A percentile compares a stretch with the other conserved stretches of the same genome.
Conservation (phyloP, 2,888 invertebrate genomes). For the Hermodice carunculata region DNA sequence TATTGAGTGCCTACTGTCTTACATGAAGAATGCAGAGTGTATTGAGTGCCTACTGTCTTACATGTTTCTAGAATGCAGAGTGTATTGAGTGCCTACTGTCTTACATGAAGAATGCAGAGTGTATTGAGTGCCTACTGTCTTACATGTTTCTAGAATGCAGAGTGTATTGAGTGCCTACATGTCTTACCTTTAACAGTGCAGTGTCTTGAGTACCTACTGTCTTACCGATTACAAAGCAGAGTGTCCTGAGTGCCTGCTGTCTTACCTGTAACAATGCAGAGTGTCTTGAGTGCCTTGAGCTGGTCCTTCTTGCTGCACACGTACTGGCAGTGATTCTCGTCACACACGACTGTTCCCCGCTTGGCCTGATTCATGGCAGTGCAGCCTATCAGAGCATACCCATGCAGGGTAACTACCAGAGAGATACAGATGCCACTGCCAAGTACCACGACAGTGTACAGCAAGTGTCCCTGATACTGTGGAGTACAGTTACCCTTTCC, state of each 20-base stretch:
- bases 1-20: no score
- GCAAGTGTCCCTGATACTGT: background rate
- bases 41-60: no score
- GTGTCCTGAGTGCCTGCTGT: no score
- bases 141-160: background rate
- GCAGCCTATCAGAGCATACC: background rate
- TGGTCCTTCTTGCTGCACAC: conserved; percentile 2
- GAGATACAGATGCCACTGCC: background rate
- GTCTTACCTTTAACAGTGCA: conserved; percentile 9
- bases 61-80: no score
- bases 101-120: no score
- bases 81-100: no score
- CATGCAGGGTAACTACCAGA: background rate
- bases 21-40: no score
- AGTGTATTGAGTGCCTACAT: conserved; percentile 9
- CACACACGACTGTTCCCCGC: conserved; percentile 16
- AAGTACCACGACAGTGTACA: background rate
- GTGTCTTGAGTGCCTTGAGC: conserved; percentile 11
- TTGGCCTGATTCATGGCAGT: conserved; percentile 9
- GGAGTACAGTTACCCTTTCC: conserved; percentile 2
- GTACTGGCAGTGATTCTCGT: conserved; percentile 17
- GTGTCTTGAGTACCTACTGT: conserved; percentile 8
- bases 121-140: no score
- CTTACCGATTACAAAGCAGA: no score
- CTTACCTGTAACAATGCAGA: conserved; percentile 7